Base-by-base conservation (phyloP, 1,140 invertebrate species). In the Zophobas atratus region DNA sequence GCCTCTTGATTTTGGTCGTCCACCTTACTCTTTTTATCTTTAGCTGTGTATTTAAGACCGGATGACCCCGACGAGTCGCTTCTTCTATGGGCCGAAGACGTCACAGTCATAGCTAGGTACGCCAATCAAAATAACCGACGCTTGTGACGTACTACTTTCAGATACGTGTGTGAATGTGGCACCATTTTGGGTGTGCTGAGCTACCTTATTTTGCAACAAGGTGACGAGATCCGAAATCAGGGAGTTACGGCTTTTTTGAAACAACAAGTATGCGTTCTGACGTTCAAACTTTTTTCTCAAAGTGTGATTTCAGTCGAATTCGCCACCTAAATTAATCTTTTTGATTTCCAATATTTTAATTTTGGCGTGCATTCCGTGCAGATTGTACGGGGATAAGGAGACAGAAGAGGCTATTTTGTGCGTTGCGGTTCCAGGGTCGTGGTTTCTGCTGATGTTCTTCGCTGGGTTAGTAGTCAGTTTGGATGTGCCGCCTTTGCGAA, bases 371-470 rank as follows among this genome's bases (percentile, higher is more conserved):
- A 97, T 99, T 81, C 97, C 97, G 6, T 96, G 93, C 81, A 92
- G 98, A 34, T 81, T 99, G 6, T 88, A 90, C 36, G 90, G 90
- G 6, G 90, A 95, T 84, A 90, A 92, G 43, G 90, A 92, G 67
- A 89, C 94, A 0, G 98, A 99, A 88, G 98, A 99, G 86, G 94
- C 95, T 2, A 93, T 99, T 43, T 87, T 99, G 33, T 92, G 96
- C 1, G 93, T 99, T 79, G 95, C 98, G 0, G 92, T 98, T 33
- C 98, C 98, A 0, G 95, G 96, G 6, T 96, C 94, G 5, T 99
- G 98, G 98, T 98, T 99, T 87, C 92, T 98, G 70, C 90, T 99
- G 0, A 98, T 99, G 92, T 99, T 99, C 87, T 99, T 99, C 89
- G 98, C 98, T 43, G 97, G 98, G 97, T 99, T 88, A 86, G 20